Evolutionary conservation across 2,113 vertebrate species (phyloP).

Genomic region (Cettia cetti): DNA sequence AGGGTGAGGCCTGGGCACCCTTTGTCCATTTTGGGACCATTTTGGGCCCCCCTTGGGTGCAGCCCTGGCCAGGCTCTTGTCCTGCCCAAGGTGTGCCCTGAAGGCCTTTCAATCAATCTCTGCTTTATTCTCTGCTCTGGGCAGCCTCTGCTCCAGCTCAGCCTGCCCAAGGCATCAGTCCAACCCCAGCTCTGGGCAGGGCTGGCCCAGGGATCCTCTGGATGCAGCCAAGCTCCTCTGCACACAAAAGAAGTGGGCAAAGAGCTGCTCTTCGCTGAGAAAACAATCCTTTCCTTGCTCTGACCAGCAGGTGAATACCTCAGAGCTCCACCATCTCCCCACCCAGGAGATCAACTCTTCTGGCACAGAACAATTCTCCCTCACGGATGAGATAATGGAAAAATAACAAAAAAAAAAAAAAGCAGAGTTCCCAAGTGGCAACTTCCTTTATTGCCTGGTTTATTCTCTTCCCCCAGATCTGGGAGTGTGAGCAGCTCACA

Average conservation of each 20-base stretch:
- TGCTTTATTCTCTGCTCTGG: too few relatives aligned
- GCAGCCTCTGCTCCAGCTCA: too few relatives aligned
- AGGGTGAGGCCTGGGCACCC: too few relatives aligned
- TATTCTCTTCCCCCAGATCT: not conserved
- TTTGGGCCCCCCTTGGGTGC: too few relatives aligned
- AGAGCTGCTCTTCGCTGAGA: not conserved
- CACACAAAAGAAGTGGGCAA: not conserved
- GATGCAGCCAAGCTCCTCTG: not conserved
- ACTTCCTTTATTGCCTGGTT: slow-evolving; percentile 2
- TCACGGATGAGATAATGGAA: not conserved
- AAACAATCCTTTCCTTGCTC: not conserved
- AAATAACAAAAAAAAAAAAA: not conserved
- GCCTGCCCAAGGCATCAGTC: too few relatives aligned
- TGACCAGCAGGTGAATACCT: not conserved
- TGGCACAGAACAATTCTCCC: not conserved
- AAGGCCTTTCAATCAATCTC: too few relatives aligned
- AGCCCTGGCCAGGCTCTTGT: too few relatives aligned
- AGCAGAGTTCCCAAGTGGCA: not conserved
- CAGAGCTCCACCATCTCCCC: not conserved
- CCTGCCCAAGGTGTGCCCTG: too few relatives aligned
- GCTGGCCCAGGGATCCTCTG: not conserved
- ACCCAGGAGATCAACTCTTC: not conserved
- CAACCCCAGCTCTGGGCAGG: not conserved
- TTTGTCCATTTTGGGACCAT: too few relatives aligned
- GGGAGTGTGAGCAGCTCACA: not conserved